Conservation (phyloP, 2,888 invertebrate species). For the Netelia melanura region DNA sequence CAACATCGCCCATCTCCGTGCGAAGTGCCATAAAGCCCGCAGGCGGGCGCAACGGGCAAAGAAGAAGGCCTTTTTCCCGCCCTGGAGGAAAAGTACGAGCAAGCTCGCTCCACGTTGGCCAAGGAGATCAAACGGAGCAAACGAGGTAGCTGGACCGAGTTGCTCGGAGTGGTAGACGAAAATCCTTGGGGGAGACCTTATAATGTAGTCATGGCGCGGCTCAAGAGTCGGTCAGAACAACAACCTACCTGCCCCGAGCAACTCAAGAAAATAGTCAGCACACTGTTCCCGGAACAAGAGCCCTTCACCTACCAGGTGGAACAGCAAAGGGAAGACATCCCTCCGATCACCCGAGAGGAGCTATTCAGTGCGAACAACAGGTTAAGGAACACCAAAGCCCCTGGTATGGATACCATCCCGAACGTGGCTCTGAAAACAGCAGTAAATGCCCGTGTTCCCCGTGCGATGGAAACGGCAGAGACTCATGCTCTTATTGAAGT, state of each 20-base stretch:
- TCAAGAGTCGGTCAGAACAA: conserved; percentile 32
- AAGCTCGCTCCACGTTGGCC: conserved; percentile 32
- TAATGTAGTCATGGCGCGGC: conserved; percentile 51
- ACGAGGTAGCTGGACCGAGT: conserved; percentile 16
- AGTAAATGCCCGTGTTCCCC: not conserved
- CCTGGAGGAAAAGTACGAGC: conserved; percentile 36
- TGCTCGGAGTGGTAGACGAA: conserved; percentile 32
- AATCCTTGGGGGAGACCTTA: conserved; percentile 62
- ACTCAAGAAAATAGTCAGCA: conserved; percentile 65
- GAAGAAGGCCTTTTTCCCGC: not conserved
- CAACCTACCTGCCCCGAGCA: too few relatives aligned
- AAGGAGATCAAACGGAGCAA: conserved; percentile 41
- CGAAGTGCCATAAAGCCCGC: conserved; percentile 28
- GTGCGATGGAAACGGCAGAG: too few relatives aligned
- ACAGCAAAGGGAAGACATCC: not conserved
- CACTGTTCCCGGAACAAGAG: conserved; percentile 44
- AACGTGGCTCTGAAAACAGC: not conserved
- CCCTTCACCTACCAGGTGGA: not conserved
- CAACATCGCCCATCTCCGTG: conserved; percentile 38
- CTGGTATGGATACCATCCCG: conserved; percentile 56
- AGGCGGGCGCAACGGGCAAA: conserved; percentile 45
- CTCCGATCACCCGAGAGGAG: conserved; percentile 50
- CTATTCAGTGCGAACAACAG: conserved; percentile 46
- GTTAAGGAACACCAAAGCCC: conserved; percentile 55
- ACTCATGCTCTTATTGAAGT: conserved; percentile 23